Base-by-base conservation (phyloP, 2,888 invertebrate species). In the Nipponacmea schrenckii region DNA sequence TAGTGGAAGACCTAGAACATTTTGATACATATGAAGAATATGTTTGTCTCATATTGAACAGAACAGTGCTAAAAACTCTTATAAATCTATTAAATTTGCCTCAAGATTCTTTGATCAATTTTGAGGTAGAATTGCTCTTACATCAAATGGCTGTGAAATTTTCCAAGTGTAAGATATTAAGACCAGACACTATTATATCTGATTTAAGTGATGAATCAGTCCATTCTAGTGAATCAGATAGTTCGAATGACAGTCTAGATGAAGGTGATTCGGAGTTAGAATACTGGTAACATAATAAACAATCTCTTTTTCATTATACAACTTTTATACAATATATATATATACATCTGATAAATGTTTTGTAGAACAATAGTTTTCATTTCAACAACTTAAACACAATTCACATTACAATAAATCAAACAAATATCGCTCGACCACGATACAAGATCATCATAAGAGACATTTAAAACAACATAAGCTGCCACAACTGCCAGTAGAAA, bases 221-320 rank as follows among this genome's bases (percentile, higher is more conserved):
- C 5, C 76, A 75, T 62, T 69, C 74, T 5, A 77, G 79, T 14
- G 80, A 81, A 56, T 79, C 79, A 24, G 82, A 82, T 62, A 73
- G 77, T 27, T 77, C 79, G 7, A 39, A 39, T 39, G 75, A 74
- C 12, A 81, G 79, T 50, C 71, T 70, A 15, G 83, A 82, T 45
- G 86, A 83, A 64, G 83, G 84, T 0, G 86, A 86, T 64, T 86
- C 86, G 2, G 86, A 86, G 70, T 68, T 86, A 48, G 86, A 86
- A 72, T 86, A 85, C 71, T 86, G 86, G 86, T 86, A 77, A 82
- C 39, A 39, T 39, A 39, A 39, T 39, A 39, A 39, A 39, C 39
- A 39, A 39, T 39, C 39, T 39, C 10, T 39, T 31, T n/a, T 39
- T 39, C 10, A 39, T 39, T 39, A 1, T 39, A 39, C 39, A 39